Evolutionary conservation across 2,888 invertebrate species (phyloP), one percentile per base, ranked within the genome.

Genomic region (Andrena trimmerana): DNA sequence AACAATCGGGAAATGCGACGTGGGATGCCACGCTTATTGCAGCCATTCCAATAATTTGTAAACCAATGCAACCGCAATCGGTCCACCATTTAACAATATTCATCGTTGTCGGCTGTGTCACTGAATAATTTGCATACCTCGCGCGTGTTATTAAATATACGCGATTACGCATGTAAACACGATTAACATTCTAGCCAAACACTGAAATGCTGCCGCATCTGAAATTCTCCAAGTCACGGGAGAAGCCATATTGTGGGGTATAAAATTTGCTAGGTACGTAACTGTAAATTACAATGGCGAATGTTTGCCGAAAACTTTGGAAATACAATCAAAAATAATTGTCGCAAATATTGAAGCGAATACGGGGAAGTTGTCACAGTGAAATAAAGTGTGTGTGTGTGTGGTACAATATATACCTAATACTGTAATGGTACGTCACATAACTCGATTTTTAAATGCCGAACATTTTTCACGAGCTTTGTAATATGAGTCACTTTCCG

Each of bases 21-120:
- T 5, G 59, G 65, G 29, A 70, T 13, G 50, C 59, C 4, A 29
- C 59, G 52, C 36, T 70, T 50, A 52, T 78, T 80, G 78, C 52
- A 42, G 66, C 50, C 33, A 16, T 59, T 31, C 57, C 52, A 65
- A 78, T 78, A 78, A 78, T 78, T 78, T 62, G 78, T 78, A 68
- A 78, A 78, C 74, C 78, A 27, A 60, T 31, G 74, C 62, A n/a
- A 67, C 74, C 67, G 78, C 74, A 78, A 78, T 74, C 74, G 60
- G 67, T 24, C 74, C 67, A 74, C 67, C 78, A 62, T 78, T 78
- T 78, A 78, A 78, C 78, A 67, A 78, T 78, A 74, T 68, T 74
- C 78, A 78, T 78, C 74, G 74, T n/a, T 20, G 31, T 54, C 74
- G 52, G 29, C 42, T 42, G 74, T 74, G 73, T 67, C 74, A 36